Conservation (phyloP, 1,140 invertebrate genomes). For the Oedothorax gibbosus region DNA sequence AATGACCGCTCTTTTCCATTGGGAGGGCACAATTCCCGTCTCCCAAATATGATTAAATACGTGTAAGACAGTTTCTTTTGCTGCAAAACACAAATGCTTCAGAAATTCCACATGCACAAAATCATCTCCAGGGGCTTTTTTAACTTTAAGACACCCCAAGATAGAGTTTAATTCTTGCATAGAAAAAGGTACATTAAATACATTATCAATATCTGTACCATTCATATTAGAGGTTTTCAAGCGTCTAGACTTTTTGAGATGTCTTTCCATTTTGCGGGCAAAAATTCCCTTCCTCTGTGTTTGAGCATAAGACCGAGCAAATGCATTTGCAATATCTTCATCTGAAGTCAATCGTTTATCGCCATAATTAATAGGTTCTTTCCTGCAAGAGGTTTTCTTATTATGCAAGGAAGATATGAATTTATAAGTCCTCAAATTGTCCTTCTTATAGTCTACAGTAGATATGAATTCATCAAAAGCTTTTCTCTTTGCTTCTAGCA, state of each 20-base stretch:
- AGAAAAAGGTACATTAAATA: conserved; percentile 19
- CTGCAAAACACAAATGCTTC: background rate
- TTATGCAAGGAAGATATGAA: conserved; percentile 9
- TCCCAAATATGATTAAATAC: conserved; percentile 7
- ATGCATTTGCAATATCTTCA: conserved; percentile 20
- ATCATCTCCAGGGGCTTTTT: conserved; percentile 6
- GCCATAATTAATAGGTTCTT: background rate
- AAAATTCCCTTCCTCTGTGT: conserved; percentile 1
- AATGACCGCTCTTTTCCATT: background rate
- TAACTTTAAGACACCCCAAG: background rate
- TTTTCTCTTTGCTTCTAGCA: conserved; percentile 6
- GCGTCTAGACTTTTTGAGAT: background rate
- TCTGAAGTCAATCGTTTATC: background rate
- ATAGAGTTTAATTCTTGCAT: background rate
- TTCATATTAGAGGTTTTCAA: conserved; percentile 1
- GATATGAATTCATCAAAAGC: conserved; percentile 30
- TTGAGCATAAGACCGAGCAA: background rate
- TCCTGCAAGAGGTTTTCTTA: background rate
- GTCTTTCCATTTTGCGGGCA: conserved; percentile 3
- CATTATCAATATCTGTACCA: background rate
- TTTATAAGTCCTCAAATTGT: conserved; percentile 34
- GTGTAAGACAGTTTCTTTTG: too few relatives aligned
- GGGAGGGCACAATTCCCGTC: background rate
- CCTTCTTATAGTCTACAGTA: conserved; percentile 8
- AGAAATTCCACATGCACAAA: background rate